These are phyloP conservation scores for Panurus biarmicus DNA, from an alignment of 2,113 vertebrate genomes.

Conservation along the genomic window DNA sequence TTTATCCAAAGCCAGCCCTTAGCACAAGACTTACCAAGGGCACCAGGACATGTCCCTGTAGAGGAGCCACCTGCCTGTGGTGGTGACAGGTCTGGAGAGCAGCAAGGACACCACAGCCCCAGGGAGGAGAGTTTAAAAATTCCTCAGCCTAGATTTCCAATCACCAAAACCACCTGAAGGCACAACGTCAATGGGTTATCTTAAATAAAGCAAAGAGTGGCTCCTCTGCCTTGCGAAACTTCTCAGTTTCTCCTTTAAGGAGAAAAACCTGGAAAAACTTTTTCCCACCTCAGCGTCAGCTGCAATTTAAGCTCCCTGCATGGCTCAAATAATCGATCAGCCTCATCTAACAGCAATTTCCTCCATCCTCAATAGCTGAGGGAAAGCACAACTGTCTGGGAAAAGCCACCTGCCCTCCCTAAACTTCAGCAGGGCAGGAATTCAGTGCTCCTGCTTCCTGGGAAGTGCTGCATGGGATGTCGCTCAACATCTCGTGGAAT, in stretches of 20 bases:
- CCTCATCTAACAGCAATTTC: neutral
- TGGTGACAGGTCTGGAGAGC: neutral
- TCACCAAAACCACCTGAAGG: neutral
- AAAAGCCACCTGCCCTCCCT: neutral
- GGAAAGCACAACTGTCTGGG: neutral
- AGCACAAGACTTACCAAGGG: neutral
- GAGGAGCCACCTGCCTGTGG: accelerated
- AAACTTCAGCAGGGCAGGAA: neutral
- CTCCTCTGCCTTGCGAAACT: neutral
- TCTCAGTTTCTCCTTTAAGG: too few species aligned
- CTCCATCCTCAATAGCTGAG: neutral
- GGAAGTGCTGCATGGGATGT: accelerated
- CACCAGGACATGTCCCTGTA: neutral
- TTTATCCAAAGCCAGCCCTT: neutral
- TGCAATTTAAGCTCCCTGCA: neutral
- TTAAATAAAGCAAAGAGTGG: neutral
- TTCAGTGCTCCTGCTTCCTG: accelerated
- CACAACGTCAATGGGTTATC: accelerated
- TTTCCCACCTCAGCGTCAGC: neutral
- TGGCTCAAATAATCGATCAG: neutral
- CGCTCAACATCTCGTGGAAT: neutral
- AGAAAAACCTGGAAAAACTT: neutral
- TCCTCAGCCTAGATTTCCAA: neutral
- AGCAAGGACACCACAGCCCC: accelerated
- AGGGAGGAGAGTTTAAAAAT: accelerated